Evolutionary conservation across 2,888 invertebrate genomes (phyloP).

Genomic region (Cataglyphis rosenhaueri): DNA sequence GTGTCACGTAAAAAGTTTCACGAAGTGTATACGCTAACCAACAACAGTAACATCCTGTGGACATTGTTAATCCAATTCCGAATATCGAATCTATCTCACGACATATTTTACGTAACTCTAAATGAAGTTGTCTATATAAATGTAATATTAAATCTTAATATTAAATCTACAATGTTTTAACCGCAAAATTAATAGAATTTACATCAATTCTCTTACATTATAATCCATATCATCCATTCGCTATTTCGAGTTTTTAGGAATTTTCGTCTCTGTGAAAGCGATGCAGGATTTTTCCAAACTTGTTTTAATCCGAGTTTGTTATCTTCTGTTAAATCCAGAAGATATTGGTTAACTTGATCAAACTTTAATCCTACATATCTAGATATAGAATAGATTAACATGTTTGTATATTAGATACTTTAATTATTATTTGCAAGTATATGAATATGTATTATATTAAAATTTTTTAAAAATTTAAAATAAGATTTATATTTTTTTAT

Average conservation of each 20-base stretch:
- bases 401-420: not conserved
- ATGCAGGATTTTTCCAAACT: not conserved
- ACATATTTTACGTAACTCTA: slow-evolving; percentile 17
- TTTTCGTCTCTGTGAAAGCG: not conserved
- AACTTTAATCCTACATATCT: slow-evolving; percentile 22
- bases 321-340: not conserved
- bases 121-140: slow-evolving; percentile 23
- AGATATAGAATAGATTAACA: not conserved
- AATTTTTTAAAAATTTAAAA: not conserved
- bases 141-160: not conserved
- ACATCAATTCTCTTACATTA: slow-evolving; percentile 16
- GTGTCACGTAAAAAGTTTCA: not conserved
- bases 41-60: not conserved
- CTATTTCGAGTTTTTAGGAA: not conserved
- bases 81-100: slow-evolving; percentile 28
- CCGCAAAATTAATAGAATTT: not conserved
- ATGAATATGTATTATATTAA: not conserved
- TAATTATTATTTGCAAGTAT: not conserved
- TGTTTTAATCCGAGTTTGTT: not conserved
- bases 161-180: not conserved
- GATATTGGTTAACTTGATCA: slow-evolving; percentile 14
- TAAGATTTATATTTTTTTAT: not conserved
- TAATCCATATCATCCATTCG: not conserved
- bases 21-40: not conserved
- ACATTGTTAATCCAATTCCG: slow-evolving; percentile 3